These are phyloP conservation scores for Trichogramma evanescens DNA, from an alignment of 2,888 invertebrate genomes.

Conservation along the genomic window DNA sequence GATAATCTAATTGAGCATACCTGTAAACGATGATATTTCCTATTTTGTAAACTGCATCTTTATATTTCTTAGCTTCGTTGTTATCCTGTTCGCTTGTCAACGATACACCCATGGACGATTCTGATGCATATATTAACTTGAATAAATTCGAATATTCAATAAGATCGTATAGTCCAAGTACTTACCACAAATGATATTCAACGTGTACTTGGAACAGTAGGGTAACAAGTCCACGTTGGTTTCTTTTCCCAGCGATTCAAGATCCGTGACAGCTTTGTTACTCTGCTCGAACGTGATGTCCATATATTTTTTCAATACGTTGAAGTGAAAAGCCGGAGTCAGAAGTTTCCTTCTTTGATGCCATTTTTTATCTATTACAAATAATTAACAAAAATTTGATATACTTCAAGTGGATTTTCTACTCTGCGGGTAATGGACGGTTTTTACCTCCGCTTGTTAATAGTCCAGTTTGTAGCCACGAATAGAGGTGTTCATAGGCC, in stretches of 20 bases:
- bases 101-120: slow-evolving; percentile 17
- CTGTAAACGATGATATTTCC: slow-evolving; percentile 2
- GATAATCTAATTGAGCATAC: neutral
- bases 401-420: neutral
- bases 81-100: neutral
- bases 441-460: slow-evolving; percentile 11
- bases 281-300: slow-evolving; percentile 7
- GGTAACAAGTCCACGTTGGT: neutral
- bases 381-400: neutral
- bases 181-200: slow-evolving; percentile 20
- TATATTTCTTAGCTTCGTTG: slow-evolving; percentile 2
- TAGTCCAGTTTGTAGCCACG: slow-evolving; percentile 9
- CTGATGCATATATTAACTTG: slow-evolving; percentile 1
- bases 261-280: neutral
- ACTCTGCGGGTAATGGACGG: no score
- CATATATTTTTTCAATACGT: slow-evolving; percentile 17
- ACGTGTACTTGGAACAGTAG: slow-evolving; percentile 9
- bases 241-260: slow-evolving; percentile 1
- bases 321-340: slow-evolving; percentile 22
- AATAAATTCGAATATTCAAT: neutral
- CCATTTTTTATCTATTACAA: slow-evolving; percentile 15
- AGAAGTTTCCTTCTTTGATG: slow-evolving; percentile 17
- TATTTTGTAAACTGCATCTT: slow-evolving; percentile 9
- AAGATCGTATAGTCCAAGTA: neutral
- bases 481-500: neutral